Evolutionary conservation across 1,140 invertebrate species (phyloP), one percentile per base, ranked within the genome.

Genomic region (Lordiphosa collinella): DNA sequence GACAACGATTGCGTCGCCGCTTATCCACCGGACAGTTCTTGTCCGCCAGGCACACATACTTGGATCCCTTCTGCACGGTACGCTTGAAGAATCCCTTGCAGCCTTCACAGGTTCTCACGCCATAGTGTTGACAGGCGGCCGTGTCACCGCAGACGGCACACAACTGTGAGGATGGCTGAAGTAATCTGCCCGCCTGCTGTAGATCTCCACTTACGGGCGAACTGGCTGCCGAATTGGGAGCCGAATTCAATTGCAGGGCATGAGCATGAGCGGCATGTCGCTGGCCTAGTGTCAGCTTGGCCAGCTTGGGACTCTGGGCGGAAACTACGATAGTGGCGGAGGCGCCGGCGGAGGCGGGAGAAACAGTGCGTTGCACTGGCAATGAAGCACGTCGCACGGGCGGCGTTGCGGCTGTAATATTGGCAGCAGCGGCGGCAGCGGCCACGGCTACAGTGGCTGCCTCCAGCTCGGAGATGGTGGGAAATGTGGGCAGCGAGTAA

Each of bases 21-120:
- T 99, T 99, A 89, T 99, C 98, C n/a, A 99, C 98, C 0, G 97
- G 97, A 88, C 98, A 99, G 50, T 96, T 96, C 89, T 98, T 98
- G 88, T 98, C 97, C 0, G 97, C 98, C 64, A 99, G 91, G 88
- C 98, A 99, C 5, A 99, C 97, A 89, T 99, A 99, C 89, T 99
- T 99, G 5, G 98, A 97, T 41, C 97, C 97, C 89, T 99, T 99
- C 90, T 99, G 98, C 2, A 99, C 98, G 22, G 98, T 99, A 69
- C 98, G 91, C 89, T 97, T 97, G 90, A 97, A 97, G 88, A 97
- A 97, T 22, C 95, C 95, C 92, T 99, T 99, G 91, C 98, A 99
- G 1, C 98, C 98, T 91, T 99, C 98, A 80, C 96, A 97, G 0
- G 98, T 99, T 35, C 98, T 91, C 0, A 99, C 98, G 0, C 98